Evolutionary conservation across 2,113 vertebrate species (phyloP).

Genomic region (Drymodes brunneopygia): DNA sequence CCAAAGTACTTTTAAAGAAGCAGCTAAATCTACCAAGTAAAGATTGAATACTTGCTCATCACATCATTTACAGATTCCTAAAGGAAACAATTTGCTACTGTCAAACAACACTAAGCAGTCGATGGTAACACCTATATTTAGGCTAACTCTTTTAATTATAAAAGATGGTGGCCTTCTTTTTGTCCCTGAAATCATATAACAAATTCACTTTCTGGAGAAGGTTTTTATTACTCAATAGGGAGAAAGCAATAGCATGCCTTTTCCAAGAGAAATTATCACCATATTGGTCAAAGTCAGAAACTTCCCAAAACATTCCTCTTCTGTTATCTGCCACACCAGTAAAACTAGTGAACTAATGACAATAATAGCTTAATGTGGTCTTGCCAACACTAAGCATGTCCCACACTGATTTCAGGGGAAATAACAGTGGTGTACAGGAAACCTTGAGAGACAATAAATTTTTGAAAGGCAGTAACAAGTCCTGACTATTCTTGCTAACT

Average conservation of each 20-base stretch:
- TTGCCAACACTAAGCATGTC: not conserved
- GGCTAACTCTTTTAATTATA: not conserved
- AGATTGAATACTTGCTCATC: not conserved
- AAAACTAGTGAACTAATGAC: not conserved
- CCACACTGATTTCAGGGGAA: not conserved
- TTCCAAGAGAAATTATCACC: not conserved
- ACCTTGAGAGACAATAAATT: not conserved
- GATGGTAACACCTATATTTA: not conserved
- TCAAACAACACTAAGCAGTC: not conserved
- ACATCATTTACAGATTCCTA: not conserved
- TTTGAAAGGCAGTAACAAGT: not conserved
- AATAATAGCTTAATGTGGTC: not conserved
- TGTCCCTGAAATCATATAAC: not conserved
- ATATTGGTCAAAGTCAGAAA: not conserved
- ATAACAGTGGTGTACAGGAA: not conserved
- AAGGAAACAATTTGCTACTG: slow-evolving; percentile 1
- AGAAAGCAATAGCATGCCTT: not conserved
- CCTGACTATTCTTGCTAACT: not conserved
- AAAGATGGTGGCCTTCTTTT: not conserved
- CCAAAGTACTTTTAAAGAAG: not conserved
- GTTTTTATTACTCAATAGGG: not conserved
- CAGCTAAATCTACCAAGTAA: not conserved
- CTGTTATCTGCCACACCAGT: not conserved
- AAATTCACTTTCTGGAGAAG: not conserved
- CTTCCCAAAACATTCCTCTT: not conserved